Evolutionary conservation across 2,797 vertebrate genomes (phyloP).

Genomic region (Falco peregrinus): DNA sequence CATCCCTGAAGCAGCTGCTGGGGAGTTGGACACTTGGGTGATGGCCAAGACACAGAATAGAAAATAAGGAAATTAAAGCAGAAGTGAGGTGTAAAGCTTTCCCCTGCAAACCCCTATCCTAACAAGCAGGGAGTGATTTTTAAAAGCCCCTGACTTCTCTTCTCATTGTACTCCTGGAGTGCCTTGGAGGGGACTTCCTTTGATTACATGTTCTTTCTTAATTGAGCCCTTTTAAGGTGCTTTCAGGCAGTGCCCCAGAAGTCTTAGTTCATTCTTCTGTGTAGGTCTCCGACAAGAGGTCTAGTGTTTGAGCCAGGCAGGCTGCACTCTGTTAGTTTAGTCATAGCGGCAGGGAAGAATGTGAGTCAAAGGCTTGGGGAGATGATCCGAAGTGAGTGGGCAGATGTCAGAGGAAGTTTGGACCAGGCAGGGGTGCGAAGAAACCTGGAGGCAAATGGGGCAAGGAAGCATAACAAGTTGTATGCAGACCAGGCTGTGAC

Average conservation of each 20-base stretch:
- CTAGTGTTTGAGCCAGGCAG: background rate
- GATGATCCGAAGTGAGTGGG: background rate
- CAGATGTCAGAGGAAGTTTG: background rate
- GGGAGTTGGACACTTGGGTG: background rate
- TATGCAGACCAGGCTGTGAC: background rate
- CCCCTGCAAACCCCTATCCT: rapidly evolving
- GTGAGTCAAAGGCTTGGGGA: background rate
- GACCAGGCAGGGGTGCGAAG: background rate
- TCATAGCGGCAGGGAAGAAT: background rate
- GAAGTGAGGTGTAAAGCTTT: background rate
- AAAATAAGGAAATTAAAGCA: background rate
- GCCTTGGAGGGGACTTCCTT: background rate
- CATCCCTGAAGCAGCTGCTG: background rate
- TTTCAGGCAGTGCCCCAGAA: background rate
- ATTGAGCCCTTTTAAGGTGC: background rate
- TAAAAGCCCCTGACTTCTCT: background rate
- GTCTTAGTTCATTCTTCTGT: background rate
- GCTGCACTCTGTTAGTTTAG: background rate
- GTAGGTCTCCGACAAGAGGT: rapidly evolving
- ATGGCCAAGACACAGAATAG: background rate
- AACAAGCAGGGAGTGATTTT: background rate
- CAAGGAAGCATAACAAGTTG: background rate
- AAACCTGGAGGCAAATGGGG: background rate
- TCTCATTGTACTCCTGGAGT: background rate
- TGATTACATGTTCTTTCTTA: background rate